These are phyloP conservation scores for Sarcophaga subvicina DNA, from an alignment of 2,888 invertebrate species.

Conservation along the genomic window DNA sequence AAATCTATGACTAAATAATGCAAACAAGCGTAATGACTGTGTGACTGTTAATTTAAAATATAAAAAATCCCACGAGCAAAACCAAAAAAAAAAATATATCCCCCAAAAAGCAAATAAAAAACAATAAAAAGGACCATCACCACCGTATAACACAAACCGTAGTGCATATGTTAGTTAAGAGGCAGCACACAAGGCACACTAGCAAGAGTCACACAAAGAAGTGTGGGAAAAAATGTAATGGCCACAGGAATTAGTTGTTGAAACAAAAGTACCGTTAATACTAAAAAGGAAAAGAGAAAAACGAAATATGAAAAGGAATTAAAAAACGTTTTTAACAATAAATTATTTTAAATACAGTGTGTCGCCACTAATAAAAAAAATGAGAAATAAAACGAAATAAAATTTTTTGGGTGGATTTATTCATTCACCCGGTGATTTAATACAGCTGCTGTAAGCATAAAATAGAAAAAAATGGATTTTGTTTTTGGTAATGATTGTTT, in stretches of 20 bases:
- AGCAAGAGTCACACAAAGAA: neutral
- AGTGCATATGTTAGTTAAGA: conserved; percentile 61
- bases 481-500: neutral
- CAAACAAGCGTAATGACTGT: conserved; percentile 67
- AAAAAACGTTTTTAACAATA: conserved; percentile 15
- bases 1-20: conserved; percentile 71
- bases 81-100: conserved; percentile 4
- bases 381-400: conserved; percentile 5
- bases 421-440: conserved; percentile 24
- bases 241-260: conserved; percentile 45
- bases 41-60: conserved; percentile 48
- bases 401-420: conserved; percentile 18
- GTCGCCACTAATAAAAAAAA: neutral
- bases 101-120: neutral
- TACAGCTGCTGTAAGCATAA: too few relatives aligned
- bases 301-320: too few relatives aligned
- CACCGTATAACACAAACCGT: too few relatives aligned
- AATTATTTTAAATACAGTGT: conserved; percentile 39
- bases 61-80: conserved; percentile 12
- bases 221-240: conserved; percentile 25
- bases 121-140: conserved; percentile 39
- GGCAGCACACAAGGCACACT: neutral
- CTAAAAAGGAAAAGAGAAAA: too few relatives aligned
- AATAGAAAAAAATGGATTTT: too few relatives aligned
- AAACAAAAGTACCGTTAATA: conserved; percentile 16